phyloP scores from a whole-genome alignment of 2,113 vertebrate genomes.

The Solea senegalensis region DNA sequence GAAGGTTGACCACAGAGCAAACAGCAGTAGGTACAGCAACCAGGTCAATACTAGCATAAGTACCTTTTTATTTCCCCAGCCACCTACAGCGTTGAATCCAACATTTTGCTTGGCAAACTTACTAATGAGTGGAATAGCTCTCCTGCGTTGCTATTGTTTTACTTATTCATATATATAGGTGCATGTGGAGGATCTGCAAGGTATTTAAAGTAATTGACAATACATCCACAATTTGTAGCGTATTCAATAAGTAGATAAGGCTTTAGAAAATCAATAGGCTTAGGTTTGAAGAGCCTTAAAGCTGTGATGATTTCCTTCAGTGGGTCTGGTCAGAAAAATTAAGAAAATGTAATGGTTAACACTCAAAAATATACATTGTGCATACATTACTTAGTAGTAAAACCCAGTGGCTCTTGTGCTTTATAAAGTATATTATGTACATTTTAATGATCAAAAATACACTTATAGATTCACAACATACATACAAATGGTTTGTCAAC shows the following conservation, averaged over 20 bases:
- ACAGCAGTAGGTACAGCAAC: slow-evolving; percentile 72
- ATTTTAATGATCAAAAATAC: too few relatives aligned
- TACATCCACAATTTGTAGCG: slow-evolving; percentile 19
- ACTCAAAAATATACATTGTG: too few relatives aligned
- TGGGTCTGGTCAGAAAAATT: not conserved
- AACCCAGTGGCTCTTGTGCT: too few relatives aligned
- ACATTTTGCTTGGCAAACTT: slow-evolving; percentile 79
- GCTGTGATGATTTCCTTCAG: too few relatives aligned
- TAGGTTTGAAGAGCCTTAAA: slow-evolving; percentile 1
- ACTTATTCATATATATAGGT: slow-evolving; percentile 28
- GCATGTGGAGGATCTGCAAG: slow-evolving; percentile 30
- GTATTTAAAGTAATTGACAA: slow-evolving; percentile 36
- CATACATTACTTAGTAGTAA: too few relatives aligned
- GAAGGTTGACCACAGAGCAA: slow-evolving; percentile 63
- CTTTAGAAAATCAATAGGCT: slow-evolving; percentile 42
- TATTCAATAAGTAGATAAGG: slow-evolving; percentile 17
- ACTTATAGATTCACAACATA: too few relatives aligned
- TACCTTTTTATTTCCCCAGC: slow-evolving; percentile 81
- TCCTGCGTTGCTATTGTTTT: slow-evolving; percentile 52
- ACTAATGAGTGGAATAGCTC: slow-evolving; percentile 70
- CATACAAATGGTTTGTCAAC: too few relatives aligned
- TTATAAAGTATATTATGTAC: too few relatives aligned
- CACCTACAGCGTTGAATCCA: slow-evolving; percentile 68
- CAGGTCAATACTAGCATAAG: slow-evolving; percentile 79
- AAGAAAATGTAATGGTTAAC: too few relatives aligned